Evolutionary conservation across 2,113 vertebrate genomes (phyloP).

Genomic region (Bos taurus): ARS-UCD2.0 NC_037347.1:18892001-18892500

Average conservation of each 20-base stretch:
- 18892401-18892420: neutral
- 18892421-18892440: neutral
- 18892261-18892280: too few relatives aligned
- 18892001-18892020: neutral
- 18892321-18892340: too few relatives aligned
- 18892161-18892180: too few relatives aligned
- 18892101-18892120: neutral
- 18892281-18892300: too few relatives aligned
- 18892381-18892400: neutral
- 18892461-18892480: neutral
- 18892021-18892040: neutral
- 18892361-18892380: neutral
- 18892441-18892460: neutral
- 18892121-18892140: neutral
- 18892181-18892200: too few relatives aligned
- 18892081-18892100: neutral
- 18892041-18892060: neutral
- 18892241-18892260: too few relatives aligned
- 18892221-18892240: too few relatives aligned
- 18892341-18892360: neutral
- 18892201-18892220: too few relatives aligned
- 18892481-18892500: neutral
- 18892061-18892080: neutral
- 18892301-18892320: too few relatives aligned
- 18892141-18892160: too few relatives aligned